Evolutionary conservation across 1,140 invertebrate species (phyloP).

Genomic region (Eurosta solidaginis): DNA sequence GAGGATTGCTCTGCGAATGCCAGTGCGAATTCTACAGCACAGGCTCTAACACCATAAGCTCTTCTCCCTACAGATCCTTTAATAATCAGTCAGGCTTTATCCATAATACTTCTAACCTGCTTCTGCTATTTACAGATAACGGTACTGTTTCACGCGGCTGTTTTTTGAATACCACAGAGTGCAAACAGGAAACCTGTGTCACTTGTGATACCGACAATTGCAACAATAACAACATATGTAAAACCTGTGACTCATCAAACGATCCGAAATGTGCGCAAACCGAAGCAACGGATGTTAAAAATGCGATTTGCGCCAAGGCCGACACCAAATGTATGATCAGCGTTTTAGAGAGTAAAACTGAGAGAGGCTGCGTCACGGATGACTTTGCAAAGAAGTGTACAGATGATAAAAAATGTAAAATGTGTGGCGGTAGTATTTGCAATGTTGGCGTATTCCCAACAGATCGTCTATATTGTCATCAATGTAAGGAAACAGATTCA

Average conservation of each 20-base stretch:
- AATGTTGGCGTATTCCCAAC: slow-evolving; percentile 41
- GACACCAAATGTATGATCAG: slow-evolving; percentile 28
- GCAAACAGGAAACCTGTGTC: too few relatives aligned
- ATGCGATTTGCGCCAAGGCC: slow-evolving; percentile 30
- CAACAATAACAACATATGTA: slow-evolving; percentile 41
- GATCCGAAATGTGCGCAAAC: slow-evolving; percentile 31
- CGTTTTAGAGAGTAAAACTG: slow-evolving; percentile 23
- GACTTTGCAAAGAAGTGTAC: slow-evolving; percentile 5
- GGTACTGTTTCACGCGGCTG: too few relatives aligned
- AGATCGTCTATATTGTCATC: slow-evolving; percentile 39
- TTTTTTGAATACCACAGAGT: too few relatives aligned
- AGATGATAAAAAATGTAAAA: slow-evolving; percentile 32
- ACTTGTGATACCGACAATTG: slow-evolving; percentile 35
- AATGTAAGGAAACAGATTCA: slow-evolving; percentile 31
- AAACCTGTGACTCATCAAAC: slow-evolving; percentile 33
- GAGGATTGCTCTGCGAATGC: too few relatives aligned
- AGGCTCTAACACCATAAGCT: too few relatives aligned
- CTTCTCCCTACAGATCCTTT: too few relatives aligned
- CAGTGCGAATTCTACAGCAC: too few relatives aligned
- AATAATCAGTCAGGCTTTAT: too few relatives aligned
- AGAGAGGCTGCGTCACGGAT: slow-evolving; percentile 35
- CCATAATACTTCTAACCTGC: too few relatives aligned
- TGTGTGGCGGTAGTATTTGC: slow-evolving; percentile 34
- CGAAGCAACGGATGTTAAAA: not conserved
- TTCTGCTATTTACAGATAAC: too few relatives aligned